phyloP scores from a whole-genome alignment of 2,797 vertebrate genomes.

The Poeciliopsis presidionis region DNA sequence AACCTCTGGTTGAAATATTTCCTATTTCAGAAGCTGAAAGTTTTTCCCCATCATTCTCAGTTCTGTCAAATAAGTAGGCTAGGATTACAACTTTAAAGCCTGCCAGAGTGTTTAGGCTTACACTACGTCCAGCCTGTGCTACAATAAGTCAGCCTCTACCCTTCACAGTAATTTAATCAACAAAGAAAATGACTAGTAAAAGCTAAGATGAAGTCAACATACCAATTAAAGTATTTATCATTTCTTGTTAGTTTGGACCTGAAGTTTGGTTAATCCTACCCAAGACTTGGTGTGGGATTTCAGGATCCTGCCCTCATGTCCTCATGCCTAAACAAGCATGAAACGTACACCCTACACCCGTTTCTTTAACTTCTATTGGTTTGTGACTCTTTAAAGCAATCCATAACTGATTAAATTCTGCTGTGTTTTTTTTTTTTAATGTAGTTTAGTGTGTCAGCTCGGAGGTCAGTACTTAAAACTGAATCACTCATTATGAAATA shows the following conservation, averaged over 20 bases:
- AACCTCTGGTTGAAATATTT: neutral
- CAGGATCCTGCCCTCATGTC: neutral
- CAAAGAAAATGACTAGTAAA: neutral
- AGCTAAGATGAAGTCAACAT: neutral
- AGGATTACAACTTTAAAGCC: neutral
- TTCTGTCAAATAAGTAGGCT: neutral
- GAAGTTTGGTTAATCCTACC: neutral
- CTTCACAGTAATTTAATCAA: neutral
- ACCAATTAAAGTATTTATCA: neutral
- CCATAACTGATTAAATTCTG: constrained; percentile 37
- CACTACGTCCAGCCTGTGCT: neutral
- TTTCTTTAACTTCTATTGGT: constrained; percentile 4
- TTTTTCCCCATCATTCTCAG: neutral
- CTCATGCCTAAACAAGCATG: neutral
- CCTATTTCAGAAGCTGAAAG: neutral
- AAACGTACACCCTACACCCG: neutral
- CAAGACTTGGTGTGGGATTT: neutral
- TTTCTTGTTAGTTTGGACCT: neutral
- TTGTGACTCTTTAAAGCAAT: constrained; percentile 24
- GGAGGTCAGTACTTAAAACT: constrained; percentile 32
- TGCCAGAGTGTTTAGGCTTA: neutral
- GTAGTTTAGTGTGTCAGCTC: constrained; percentile 52
- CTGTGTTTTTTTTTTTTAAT: constrained; percentile 14
- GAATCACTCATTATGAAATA: constrained; percentile 33
- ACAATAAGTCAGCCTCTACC: neutral